Evolutionary conservation across 2,888 invertebrate species (phyloP), one percentile per base, ranked within the genome.

Genomic region (Geotrupes spiniger): DNA sequence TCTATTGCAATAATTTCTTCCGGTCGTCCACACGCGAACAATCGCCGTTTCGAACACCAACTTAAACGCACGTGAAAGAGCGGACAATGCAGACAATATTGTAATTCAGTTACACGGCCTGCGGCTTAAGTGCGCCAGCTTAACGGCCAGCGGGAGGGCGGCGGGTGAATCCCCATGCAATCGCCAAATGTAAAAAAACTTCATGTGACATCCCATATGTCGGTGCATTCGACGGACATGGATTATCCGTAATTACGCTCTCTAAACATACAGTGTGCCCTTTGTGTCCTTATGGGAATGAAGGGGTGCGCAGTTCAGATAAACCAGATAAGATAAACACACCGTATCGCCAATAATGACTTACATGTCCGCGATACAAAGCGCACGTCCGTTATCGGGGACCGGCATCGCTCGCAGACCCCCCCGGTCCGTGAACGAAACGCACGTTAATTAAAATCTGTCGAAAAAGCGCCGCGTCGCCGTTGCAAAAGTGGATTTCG

Each of bases 191-290:
- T 33, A 43, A 54, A 54, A 54, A 52, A 52, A 46, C 49, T 49
- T 49, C 51, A 54, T 52, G 54, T 54, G 54, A 54, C 54, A 54
- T 54, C 71, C 65, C 71, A 70, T 70, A 71, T 71, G 71, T 68
- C 70, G 61, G 60, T 49, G 53, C 60, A 62, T 62, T 63, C 66
- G 63, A 61, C 63, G 57, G 59, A 54, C 58, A 59, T 53, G 65
- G 70, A 70, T 71, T 70, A 71, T 67, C 69, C 65, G 63, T 71
- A 70, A 71, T 71, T 71, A 71, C 66, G 68, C 69, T 70, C 70
- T 70, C 69, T 68, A 70, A 70, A 68, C 65, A 67, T 61, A 60
- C 63, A 66, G 63, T 58, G 60, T 61, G 62, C 58, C 66, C 65
- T 69, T 69, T 70, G 68, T 69, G 63, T 61, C 63, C 60, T 65